phyloP scores from a whole-genome alignment of 2,113 vertebrate genomes.

The Equus przewalskii region DNA sequence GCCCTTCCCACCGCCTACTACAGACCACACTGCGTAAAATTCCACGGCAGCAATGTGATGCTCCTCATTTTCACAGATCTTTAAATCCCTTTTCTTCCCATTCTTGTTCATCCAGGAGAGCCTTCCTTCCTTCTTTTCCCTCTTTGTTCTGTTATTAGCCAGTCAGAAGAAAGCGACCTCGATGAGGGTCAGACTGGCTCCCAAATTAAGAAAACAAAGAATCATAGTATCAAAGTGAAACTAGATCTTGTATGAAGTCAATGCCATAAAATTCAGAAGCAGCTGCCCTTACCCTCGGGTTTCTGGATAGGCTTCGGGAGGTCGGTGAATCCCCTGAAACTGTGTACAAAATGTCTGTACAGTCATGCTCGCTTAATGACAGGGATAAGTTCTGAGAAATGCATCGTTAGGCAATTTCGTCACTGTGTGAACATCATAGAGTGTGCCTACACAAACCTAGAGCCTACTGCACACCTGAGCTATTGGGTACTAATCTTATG shows the following conservation, averaged over 20 bases:
- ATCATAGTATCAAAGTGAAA: not conserved
- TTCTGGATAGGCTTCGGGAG: not conserved
- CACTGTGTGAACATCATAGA: too few relatives aligned
- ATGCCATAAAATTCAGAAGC: not conserved
- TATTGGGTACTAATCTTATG: too few relatives aligned
- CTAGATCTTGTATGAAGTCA: not conserved
- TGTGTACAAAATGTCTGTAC: not conserved
- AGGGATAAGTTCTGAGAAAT: too few relatives aligned
- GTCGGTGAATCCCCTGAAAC: not conserved
- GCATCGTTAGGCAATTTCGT: too few relatives aligned
- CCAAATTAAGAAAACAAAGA: not conserved
- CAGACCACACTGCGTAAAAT: not conserved
- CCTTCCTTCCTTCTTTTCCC: not conserved
- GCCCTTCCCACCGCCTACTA: not conserved
- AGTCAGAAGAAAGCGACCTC: not conserved
- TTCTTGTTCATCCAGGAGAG: not conserved
- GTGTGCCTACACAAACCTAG: too few relatives aligned
- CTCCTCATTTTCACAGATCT: not conserved
- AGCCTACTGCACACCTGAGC: too few relatives aligned
- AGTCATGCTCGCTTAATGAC: too few relatives aligned
- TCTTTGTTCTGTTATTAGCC: not conserved
- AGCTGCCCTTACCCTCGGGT: not conserved
- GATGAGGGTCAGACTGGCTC: not conserved
- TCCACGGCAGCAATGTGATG: rapidly evolving
- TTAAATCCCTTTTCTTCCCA: not conserved